phyloP scores from a whole-genome alignment of 2,888 invertebrate genomes.

The Mylabris sibirica region DNA sequence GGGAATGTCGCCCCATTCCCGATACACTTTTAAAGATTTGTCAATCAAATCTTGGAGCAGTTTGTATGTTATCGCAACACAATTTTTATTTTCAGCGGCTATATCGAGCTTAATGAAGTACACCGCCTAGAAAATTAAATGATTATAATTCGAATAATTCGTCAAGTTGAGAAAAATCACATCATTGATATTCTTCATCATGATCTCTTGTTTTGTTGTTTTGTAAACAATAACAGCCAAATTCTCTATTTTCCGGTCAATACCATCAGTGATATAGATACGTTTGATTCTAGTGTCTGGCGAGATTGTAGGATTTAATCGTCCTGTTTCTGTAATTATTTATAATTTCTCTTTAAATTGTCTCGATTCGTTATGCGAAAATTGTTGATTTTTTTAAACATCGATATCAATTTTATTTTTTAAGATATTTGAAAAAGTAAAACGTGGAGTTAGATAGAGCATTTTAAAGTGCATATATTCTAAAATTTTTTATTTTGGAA shows the following conservation, averaged over 20 bases:
- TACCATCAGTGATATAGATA: constrained; percentile 70
- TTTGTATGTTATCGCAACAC: constrained; percentile 51
- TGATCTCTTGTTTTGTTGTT: constrained; percentile 67
- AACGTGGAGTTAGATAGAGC: no score
- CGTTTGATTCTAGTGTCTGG: constrained; percentile 62
- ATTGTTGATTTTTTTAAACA: no score
- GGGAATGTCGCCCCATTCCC: constrained; percentile 66
- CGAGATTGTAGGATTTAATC: constrained; percentile 62
- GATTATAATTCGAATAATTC: not conserved
- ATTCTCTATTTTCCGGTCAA: constrained; percentile 64
- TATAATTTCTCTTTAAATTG: constrained; percentile 13
- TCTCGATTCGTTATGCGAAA: no score
- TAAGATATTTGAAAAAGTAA: no score
- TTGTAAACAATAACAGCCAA: constrained; percentile 76
- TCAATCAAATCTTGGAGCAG: constrained; percentile 56
- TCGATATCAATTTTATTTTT: no score
- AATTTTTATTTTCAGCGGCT: constrained; percentile 47
- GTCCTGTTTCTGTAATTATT: constrained; percentile 66
- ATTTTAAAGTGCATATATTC: no score
- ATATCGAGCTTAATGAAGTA: constrained; percentile 53
- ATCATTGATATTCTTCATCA: constrained; percentile 72
- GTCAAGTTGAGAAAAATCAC: constrained; percentile 58
- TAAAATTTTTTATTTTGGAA: no score
- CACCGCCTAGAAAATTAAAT: constrained; percentile 49
- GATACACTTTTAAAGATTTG: constrained; percentile 61